Conservation (phyloP, 1,140 invertebrate species). For the Tetramorium alpestre region DNA sequence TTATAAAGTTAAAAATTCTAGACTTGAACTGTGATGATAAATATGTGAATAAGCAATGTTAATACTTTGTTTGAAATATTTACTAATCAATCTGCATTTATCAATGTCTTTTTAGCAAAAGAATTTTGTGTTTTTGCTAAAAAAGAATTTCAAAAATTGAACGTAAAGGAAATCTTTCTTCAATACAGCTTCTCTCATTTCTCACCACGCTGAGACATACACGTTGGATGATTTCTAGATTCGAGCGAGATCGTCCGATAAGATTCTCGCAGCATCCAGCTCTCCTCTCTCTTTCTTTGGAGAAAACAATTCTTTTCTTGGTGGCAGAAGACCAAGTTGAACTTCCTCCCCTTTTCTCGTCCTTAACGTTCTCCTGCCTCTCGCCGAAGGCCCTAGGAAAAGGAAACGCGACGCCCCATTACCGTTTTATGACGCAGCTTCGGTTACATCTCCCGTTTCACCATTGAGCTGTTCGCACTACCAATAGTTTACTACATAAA, state of each 20-base stretch:
- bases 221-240: background rate
- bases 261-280: background rate
- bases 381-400: slow-evolving; percentile 74
- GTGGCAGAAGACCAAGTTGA: slow-evolving; percentile 19
- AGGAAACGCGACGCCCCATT: slow-evolving; percentile 85
- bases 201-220: background rate
- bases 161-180: background rate
- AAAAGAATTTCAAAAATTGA: background rate
- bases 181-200: background rate
- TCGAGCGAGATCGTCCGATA: background rate
- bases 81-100: background rate
- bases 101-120: background rate
- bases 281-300: background rate
- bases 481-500: slow-evolving; percentile 83
- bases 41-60: background rate
- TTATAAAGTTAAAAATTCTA: background rate
- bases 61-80: background rate
- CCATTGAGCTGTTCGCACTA: slow-evolving; percentile 84
- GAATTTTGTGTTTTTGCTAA: background rate
- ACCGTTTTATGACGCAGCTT: slow-evolving; percentile 84
- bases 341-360: slow-evolving; percentile 53
- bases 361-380: slow-evolving; percentile 65
- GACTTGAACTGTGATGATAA: background rate
- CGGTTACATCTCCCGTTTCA: slow-evolving; percentile 85
- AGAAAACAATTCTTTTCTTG: slow-evolving; percentile 60